Percentiles rank a stretch among this genome's conserved stretches.
Evolutionary conservation across 2,797 vertebrate species (phyloP).

Genomic region (Acridotheres tristis): DNA sequence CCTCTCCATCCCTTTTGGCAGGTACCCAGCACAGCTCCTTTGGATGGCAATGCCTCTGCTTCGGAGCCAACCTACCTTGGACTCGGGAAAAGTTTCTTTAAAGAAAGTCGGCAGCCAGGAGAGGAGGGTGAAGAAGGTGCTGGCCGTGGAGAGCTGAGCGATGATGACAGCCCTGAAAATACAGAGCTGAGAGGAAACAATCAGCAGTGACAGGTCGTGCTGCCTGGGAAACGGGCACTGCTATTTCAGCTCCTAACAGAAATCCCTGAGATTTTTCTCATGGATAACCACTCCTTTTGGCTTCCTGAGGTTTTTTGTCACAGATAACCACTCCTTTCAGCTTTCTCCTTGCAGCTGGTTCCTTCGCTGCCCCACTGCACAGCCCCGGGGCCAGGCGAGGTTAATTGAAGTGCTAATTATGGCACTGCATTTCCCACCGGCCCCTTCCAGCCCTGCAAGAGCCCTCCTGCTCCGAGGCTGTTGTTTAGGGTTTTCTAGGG

Average conservation of each 20-base stretch:
- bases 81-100: constrained; percentile 89
- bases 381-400: neutral
- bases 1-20: accelerated
- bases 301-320: neutral
- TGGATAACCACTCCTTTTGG: neutral
- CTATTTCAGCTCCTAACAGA: neutral
- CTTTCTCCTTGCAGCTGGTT: neutral
- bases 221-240: neutral
- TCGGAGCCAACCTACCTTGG: constrained; percentile 81
- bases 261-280: neutral
- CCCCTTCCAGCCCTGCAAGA: neutral
- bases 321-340: neutral
- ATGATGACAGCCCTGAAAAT: constrained; percentile 87
- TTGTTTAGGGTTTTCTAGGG: neutral
- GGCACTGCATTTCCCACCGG: neutral
- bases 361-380: accelerated
- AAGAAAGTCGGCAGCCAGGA: constrained; percentile 98
- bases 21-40: accelerated
- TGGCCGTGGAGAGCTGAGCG: constrained; percentile 90
- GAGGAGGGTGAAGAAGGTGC: constrained; percentile 93
- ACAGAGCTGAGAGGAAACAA: neutral
- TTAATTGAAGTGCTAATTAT: neutral
- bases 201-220: neutral
- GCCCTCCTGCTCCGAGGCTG: neutral
- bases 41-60: accelerated